Evolutionary conservation across 1,140 invertebrate species (phyloP).

Genomic region (Heterodera schachtii): DNA sequence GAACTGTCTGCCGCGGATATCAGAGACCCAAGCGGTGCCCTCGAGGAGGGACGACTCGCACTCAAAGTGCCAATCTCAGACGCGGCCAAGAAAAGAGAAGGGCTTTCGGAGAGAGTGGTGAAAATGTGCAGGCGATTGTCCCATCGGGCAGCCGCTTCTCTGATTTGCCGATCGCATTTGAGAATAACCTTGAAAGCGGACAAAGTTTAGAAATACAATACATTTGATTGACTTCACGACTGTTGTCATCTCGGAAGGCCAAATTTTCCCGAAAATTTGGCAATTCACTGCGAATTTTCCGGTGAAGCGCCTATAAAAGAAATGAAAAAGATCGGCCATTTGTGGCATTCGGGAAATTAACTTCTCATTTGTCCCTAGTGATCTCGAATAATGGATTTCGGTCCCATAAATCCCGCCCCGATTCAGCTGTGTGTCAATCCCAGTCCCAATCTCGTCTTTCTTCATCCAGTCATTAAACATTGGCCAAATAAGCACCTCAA

Average conservation of each 20-base stretch:
- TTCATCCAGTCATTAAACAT: too few species aligned
- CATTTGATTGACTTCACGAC: constrained; percentile 3
- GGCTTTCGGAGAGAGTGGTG: background rate
- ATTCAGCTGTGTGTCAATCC: too few species aligned
- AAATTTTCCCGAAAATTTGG: constrained; percentile 18
- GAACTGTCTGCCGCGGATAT: background rate
- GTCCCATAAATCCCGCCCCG: too few species aligned
- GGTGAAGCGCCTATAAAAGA: background rate
- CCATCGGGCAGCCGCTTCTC: background rate
- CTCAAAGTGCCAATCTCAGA: constrained; percentile 7
- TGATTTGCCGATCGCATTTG: constrained; percentile 9
- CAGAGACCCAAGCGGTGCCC: background rate
- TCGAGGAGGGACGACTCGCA: background rate
- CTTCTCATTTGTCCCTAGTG: too few species aligned
- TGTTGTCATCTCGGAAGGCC: constrained; percentile 9
- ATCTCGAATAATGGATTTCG: too few species aligned
- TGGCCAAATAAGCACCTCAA: background rate
- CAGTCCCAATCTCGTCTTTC: too few species aligned
- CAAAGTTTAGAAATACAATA: background rate
- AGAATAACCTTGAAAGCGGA: background rate
- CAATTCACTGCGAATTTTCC: background rate
- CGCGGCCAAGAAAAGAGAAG: constrained; percentile 9
- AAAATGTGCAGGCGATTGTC: constrained; percentile 6
- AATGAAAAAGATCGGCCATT: too few species aligned
- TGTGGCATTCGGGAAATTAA: too few species aligned